These are phyloP conservation scores for Mugil cephalus DNA, from an alignment of 2,113 vertebrate species.

Conservation along the genomic window DNA sequence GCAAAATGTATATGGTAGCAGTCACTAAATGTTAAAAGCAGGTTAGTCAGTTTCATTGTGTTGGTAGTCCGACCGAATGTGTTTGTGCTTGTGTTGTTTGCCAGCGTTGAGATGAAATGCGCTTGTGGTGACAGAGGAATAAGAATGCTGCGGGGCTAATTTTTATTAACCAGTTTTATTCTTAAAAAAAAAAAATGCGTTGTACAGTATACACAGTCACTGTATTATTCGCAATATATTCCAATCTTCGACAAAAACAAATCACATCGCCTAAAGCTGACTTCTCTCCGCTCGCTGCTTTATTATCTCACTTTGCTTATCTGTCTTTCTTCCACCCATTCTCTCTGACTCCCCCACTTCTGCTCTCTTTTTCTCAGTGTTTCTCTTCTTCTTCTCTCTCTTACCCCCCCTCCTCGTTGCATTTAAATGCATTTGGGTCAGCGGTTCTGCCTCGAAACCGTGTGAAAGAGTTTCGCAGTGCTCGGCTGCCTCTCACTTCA, in stretches of 20 bases:
- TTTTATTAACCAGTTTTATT: constrained; percentile 63
- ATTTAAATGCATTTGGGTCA: constrained; percentile 85
- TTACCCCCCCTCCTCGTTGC: constrained; percentile 52
- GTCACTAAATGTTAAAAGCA: background rate
- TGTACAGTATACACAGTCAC: constrained; percentile 31
- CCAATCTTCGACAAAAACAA: constrained; percentile 64
- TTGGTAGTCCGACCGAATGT: constrained; percentile 14
- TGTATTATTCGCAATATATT: constrained; percentile 59
- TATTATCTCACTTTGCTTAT: constrained; percentile 65
- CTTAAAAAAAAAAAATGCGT: constrained; percentile 34
- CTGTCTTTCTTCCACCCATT: constrained; percentile 32
- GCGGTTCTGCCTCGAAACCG: constrained; percentile 67
- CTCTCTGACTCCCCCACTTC: constrained; percentile 55
- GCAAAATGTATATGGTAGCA: too few relatives aligned
- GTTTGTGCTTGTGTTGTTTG: constrained; percentile 33
- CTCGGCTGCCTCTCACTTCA: constrained; percentile 44
- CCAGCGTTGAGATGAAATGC: constrained; percentile 29
- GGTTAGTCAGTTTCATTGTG: background rate
- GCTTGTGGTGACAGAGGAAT: constrained; percentile 22
- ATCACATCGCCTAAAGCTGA: constrained; percentile 70
- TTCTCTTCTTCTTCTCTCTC: constrained; percentile 41
- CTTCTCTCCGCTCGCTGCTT: constrained; percentile 60
- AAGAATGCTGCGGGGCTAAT: constrained; percentile 48
- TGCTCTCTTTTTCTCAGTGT: constrained; percentile 39
- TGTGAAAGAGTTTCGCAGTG: constrained; percentile 64